Conservation (phyloP, 1,140 invertebrate genomes). For the Acyrthosiphon pisum region DNA sequence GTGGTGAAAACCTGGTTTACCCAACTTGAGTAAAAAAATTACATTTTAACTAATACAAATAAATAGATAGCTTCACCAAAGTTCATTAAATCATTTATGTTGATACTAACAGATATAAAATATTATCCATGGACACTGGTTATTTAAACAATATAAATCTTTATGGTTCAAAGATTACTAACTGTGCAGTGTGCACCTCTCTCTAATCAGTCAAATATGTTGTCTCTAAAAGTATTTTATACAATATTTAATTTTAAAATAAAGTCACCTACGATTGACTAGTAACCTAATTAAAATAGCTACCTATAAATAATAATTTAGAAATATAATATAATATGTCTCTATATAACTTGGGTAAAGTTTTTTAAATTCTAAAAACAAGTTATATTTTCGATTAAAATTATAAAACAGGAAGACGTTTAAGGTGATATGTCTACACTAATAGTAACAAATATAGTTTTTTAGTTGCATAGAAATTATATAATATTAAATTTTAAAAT, state of each 20-base stretch:
- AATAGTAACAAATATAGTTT: constrained; percentile 26
- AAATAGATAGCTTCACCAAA: not conserved
- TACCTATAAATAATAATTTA: constrained; percentile 25
- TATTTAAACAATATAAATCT: constrained; percentile 35
- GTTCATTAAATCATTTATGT: not conserved
- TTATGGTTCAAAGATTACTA: constrained; percentile 29
- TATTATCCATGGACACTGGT: not conserved
- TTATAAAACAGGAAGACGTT: constrained; percentile 48
- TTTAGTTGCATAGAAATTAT: not conserved
- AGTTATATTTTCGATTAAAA: constrained; percentile 6
- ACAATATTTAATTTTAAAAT: not conserved
- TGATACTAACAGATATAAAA: not conserved
- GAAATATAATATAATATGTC: constrained; percentile 24
- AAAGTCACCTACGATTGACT: not conserved
- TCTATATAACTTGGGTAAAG: constrained; percentile 30
- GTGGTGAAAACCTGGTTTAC: not conserved
- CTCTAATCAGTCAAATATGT: constrained; percentile 51
- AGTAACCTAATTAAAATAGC: constrained; percentile 22
- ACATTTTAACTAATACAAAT: constrained; percentile 14
- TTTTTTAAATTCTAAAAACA: constrained; percentile 7
- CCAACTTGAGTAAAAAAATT: not conserved
- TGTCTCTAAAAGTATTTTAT: not conserved
- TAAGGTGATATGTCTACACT: constrained; percentile 53
- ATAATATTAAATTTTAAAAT: not conserved
- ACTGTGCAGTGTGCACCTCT: constrained; percentile 13